Evolutionary conservation across 2,797 vertebrate genomes (phyloP).

Genomic region (Sebastes kiyomatsui): DNA sequence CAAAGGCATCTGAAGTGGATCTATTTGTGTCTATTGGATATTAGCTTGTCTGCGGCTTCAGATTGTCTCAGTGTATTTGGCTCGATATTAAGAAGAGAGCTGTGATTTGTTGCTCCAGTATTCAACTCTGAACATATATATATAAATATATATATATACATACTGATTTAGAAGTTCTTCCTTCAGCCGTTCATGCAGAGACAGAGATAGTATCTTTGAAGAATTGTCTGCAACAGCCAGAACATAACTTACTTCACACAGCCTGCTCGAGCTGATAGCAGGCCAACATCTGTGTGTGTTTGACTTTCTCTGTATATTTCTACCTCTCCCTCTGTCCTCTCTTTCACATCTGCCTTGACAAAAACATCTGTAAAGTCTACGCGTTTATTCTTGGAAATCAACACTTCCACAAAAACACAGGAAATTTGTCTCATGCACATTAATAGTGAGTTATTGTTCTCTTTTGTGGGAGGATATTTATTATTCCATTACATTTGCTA

Average conservation of each 20-base stretch:
- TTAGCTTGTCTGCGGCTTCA: slow-evolving; percentile 46
- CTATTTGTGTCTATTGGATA: slow-evolving; percentile 54
- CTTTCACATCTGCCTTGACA: slow-evolving; percentile 80
- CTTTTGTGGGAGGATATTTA: not conserved
- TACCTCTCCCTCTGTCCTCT: slow-evolving; percentile 51
- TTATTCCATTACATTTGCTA: not conserved
- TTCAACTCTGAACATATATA: slow-evolving; percentile 59
- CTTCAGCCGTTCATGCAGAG: slow-evolving; percentile 33
- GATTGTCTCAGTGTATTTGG: slow-evolving; percentile 49
- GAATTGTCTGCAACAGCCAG: slow-evolving; percentile 71
- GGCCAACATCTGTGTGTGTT: slow-evolving; percentile 53
- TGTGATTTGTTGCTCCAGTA: slow-evolving; percentile 78
- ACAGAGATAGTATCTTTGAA: slow-evolving; percentile 83
- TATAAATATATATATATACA: slow-evolving; percentile 41
- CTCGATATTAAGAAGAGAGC: slow-evolving; percentile 33
- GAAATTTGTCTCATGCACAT: not conserved
- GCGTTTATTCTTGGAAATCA: slow-evolving; percentile 24
- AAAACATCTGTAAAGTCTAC: slow-evolving; percentile 23
- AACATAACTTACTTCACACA: slow-evolving; percentile 76
- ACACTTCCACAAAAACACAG: slow-evolving; percentile 13
- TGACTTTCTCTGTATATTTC: slow-evolving; percentile 17
- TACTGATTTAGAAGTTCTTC: slow-evolving; percentile 67
- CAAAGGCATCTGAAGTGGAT: slow-evolving; percentile 54
- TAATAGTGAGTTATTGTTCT: not conserved
- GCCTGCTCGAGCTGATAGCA: slow-evolving; percentile 61